A percentile compares a stretch with the other conserved stretches of the same genome.
Evolutionary conservation across 2,113 vertebrate genomes (phyloP).

Genomic region (Nesoenas mayeri): DNA sequence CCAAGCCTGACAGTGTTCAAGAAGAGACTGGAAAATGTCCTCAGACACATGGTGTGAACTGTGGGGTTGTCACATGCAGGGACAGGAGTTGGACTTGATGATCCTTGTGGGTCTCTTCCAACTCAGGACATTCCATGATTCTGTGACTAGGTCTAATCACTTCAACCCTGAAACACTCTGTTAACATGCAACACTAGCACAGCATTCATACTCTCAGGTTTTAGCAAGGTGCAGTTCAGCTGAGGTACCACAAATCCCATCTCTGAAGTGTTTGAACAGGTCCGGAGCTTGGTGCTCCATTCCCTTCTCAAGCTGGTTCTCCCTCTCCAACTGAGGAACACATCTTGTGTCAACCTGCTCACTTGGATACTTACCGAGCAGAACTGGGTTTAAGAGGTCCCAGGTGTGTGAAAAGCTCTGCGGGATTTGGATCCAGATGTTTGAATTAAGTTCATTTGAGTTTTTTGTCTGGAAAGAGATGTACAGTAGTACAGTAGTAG

Average conservation of each 20-base stretch:
- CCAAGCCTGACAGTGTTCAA: too few species aligned
- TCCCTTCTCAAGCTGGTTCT: neutral
- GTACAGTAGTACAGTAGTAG: neutral
- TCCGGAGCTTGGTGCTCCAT: neutral
- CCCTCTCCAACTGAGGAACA: rapidly evolving
- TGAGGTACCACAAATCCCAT: neutral
- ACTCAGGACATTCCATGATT: too few species aligned
- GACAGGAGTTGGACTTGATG: too few species aligned
- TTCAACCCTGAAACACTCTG: neutral
- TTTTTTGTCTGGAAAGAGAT: neutral
- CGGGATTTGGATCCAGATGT: neutral
- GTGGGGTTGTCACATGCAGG: too few species aligned
- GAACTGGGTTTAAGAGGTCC: neutral
- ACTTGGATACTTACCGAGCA: rapidly evolving
- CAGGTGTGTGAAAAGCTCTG: neutral
- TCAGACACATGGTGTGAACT: too few species aligned
- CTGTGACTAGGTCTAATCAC: neutral
- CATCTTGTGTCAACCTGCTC: rapidly evolving
- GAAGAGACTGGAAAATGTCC: too few species aligned
- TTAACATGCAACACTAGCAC: too few species aligned
- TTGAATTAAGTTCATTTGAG: rapidly evolving
- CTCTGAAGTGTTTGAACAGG: neutral
- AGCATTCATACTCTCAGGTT: neutral
- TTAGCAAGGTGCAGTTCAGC: neutral
- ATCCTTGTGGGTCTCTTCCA: too few species aligned